phyloP scores from a whole-genome alignment of 2,797 vertebrate species.

The Gorsachius magnificus region DNA sequence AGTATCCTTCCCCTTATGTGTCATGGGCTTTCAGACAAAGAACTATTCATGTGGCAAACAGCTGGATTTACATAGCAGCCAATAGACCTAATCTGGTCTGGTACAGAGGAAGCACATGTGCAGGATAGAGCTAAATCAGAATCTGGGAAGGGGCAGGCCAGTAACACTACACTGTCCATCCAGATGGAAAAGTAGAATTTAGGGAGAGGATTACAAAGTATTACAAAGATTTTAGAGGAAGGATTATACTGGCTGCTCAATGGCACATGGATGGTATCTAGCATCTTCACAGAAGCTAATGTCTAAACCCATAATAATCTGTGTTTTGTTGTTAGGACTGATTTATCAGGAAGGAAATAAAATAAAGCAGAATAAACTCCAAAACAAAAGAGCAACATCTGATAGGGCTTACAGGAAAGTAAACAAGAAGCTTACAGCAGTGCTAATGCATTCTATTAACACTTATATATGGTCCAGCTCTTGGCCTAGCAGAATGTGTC shows the following conservation, averaged over 20 bases:
- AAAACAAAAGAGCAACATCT: neutral
- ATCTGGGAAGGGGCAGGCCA: neutral
- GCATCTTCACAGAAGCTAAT: neutral
- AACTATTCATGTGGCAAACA: conserved; percentile 39
- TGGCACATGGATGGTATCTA: neutral
- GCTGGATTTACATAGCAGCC: conserved; percentile 8
- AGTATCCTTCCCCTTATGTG: neutral
- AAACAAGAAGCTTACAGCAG: neutral
- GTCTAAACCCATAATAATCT: neutral
- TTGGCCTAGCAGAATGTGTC: neutral
- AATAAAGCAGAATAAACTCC: neutral
- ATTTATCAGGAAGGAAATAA: neutral
- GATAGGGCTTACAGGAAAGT: neutral
- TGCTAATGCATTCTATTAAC: neutral
- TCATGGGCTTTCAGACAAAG: neutral
- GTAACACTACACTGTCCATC: neutral
- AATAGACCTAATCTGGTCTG: conserved; percentile 6
- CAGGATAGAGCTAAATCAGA: neutral
- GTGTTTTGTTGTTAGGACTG: neutral
- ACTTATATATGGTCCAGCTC: neutral
- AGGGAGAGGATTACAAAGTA: neutral
- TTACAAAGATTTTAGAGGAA: neutral
- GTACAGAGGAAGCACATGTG: neutral
- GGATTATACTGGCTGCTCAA: neutral
- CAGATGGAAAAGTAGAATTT: neutral